A percentile compares a stretch with the other conserved stretches of the same genome.
phyloP scores from a whole-genome alignment of 2,888 invertebrate genomes.

The Salticus scenicus region DNA sequence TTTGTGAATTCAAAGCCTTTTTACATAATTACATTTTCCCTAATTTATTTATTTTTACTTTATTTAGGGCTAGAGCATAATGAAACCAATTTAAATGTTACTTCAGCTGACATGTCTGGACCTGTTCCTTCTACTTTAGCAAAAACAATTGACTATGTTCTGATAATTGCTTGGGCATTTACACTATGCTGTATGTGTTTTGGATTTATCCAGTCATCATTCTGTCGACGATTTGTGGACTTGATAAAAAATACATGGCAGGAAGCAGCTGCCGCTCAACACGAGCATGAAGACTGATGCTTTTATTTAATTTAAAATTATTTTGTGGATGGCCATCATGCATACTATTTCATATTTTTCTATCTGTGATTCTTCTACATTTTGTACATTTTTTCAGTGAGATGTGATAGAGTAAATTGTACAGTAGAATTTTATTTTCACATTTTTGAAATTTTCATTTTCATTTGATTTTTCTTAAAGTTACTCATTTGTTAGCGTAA shows the following conservation, averaged over 20 bases:
- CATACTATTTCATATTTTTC: too few relatives aligned
- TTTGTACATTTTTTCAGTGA: too few relatives aligned
- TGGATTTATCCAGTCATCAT: slow-evolving; percentile 85
- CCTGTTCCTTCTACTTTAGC: slow-evolving; percentile 87
- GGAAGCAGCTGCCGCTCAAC: slow-evolving; percentile 88
- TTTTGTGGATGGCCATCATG: too few relatives aligned
- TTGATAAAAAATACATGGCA: slow-evolving; percentile 90
- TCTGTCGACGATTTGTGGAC: slow-evolving; percentile 88
- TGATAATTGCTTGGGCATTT: slow-evolving; percentile 90
- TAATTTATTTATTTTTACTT: too few relatives aligned
- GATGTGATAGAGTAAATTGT: too few relatives aligned
- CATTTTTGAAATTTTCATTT: too few relatives aligned
- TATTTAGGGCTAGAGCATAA: slow-evolving; percentile 80
- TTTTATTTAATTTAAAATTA: neutral
- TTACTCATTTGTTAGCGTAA: too few relatives aligned
- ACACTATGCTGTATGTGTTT: slow-evolving; percentile 84
- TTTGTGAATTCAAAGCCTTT: too few relatives aligned
- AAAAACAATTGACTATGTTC: slow-evolving; percentile 86
- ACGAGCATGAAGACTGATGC: slow-evolving; percentile 79
- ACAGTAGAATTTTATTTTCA: too few relatives aligned
- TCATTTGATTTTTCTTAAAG: too few relatives aligned
- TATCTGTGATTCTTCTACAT: too few relatives aligned
- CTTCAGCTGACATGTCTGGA: slow-evolving; percentile 82
- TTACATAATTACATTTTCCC: too few relatives aligned
- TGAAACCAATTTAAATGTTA: slow-evolving; percentile 81